phyloP scores from a whole-genome alignment of 2,888 invertebrate genomes.

The Andrena hattorfiana region DNA sequence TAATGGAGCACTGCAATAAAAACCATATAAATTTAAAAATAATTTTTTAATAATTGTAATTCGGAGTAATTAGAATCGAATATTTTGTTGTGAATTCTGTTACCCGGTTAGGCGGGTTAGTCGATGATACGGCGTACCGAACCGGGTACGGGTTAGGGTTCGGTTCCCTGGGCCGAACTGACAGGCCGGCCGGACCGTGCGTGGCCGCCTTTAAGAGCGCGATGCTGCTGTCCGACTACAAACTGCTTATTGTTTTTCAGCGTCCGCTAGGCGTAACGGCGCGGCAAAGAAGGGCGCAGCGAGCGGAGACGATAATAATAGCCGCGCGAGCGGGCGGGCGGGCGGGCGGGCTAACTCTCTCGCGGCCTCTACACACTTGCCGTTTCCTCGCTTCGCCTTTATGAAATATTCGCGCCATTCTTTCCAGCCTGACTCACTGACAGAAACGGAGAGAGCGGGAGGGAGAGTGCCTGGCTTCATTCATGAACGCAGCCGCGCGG shows the following conservation, averaged over 20 bases:
- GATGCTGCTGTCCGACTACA: constrained; percentile 63
- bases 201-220: no score
- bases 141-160: no score
- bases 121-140: no score
- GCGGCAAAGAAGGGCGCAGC: constrained; percentile 39
- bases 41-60: no score
- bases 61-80: no score
- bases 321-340: constrained; percentile 41
- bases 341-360: constrained; percentile 31
- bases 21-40: no score
- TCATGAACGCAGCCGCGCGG: constrained; percentile 75
- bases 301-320: constrained; percentile 75
- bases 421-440: constrained; percentile 74
- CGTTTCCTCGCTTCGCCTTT: constrained; percentile 73
- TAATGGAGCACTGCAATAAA: no score
- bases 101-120: no score
- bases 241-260: constrained; percentile 75
- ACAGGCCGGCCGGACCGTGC: no score
- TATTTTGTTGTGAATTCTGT: no score
- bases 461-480: constrained; percentile 65
- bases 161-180: no score
- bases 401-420: constrained; percentile 77
- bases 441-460: neutral
- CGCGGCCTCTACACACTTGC: constrained; percentile 49
- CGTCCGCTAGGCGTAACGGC: constrained; percentile 59